Evolutionary conservation across 2,888 invertebrate genomes (phyloP).

Genomic region (Meiosimyza platycephala): DNA sequence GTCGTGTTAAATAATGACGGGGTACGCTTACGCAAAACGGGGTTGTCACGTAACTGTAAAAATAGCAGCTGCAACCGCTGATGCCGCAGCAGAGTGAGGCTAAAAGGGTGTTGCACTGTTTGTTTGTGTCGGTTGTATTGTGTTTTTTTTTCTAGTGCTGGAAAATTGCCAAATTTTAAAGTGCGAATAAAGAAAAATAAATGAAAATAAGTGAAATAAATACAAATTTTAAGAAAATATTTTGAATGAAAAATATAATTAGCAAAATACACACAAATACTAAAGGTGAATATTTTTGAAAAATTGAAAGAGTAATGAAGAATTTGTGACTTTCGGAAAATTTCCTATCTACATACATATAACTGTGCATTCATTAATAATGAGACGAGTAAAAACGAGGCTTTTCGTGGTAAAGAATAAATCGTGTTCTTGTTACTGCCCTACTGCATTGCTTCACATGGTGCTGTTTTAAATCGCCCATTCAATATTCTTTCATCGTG

Average conservation of each 20-base stretch:
- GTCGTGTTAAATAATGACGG: slow-evolving; percentile 59
- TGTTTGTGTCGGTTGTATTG: neutral
- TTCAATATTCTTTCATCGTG: slow-evolving; percentile 13
- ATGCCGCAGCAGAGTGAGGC: neutral
- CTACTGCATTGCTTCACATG: neutral
- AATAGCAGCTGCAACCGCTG: slow-evolving; percentile 9
- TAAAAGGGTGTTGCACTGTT: neutral
- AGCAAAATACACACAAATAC: neutral
- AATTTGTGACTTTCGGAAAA: neutral
- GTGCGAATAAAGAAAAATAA: neutral
- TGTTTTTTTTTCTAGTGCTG: neutral
- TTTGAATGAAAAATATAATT: neutral
- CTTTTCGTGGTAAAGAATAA: neutral
- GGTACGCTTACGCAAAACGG: slow-evolving; percentile 41
- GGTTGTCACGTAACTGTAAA: slow-evolving; percentile 25
- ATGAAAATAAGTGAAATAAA: neutral
- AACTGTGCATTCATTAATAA: too few relatives aligned
- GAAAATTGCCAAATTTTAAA: slow-evolving; percentile 7
- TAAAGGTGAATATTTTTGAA: neutral
- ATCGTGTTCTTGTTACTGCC: neutral
- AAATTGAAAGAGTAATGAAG: neutral
- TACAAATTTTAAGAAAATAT: neutral
- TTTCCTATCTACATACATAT: neutral
- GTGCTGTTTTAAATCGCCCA: neutral
- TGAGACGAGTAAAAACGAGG: slow-evolving; percentile 14